Base-by-base conservation (phyloP, 37 sponge, comb jelly and placozoan genomes). In the Amphimedon queenslandica region DNA sequence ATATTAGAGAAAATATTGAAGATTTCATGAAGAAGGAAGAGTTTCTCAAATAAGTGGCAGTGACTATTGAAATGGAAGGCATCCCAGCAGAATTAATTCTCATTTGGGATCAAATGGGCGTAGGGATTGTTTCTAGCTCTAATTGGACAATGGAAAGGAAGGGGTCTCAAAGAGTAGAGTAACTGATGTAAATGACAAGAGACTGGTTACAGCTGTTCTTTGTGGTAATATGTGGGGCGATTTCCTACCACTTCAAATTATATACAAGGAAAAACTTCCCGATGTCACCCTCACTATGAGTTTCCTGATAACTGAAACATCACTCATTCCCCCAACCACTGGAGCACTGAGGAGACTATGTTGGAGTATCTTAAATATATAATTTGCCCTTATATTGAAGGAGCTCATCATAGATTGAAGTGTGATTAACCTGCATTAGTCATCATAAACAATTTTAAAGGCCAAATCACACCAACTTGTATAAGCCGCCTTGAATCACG, bases 291-390 rank as follows among this genome's bases (percentile, higher is more conserved):
- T 41, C 38, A 30, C 31, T 75, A 30, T 40, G 34, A 69, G 6
- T 86, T 86, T 42, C 82, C 87, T 5, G n/a, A 58, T 27, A 71
- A 75, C 29, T 86, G 82, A 77, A 42, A 86, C 55, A 73, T 86
- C 38, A 80, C 77, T 21, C 68, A 80, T 24, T 67, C 87, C 2
- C 71, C 69, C 10, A 80, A 80, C 2, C 86, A 85, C 66, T 85
- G 86, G 73, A 56, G 79, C 24, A 84, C 47, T 71, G 80, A 85
- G 37, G 64, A 79, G 18, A 80, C 71, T 18, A 57, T 64, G 51
- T 29, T 77, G 41, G 41, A 75, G 40, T 86, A 80, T 42, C 55
- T 86, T 8, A 29, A 76, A 25, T 70, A 86, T 18, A 71, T 86
- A 36, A 70, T 75, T 30, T 29, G 80, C 0, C 87, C 87, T 18